A percentile compares a stretch with the other conserved stretches of the same genome.
phyloP scores from a whole-genome alignment of 2,113 vertebrate genomes.

The Synodontis membranacea region DNA sequence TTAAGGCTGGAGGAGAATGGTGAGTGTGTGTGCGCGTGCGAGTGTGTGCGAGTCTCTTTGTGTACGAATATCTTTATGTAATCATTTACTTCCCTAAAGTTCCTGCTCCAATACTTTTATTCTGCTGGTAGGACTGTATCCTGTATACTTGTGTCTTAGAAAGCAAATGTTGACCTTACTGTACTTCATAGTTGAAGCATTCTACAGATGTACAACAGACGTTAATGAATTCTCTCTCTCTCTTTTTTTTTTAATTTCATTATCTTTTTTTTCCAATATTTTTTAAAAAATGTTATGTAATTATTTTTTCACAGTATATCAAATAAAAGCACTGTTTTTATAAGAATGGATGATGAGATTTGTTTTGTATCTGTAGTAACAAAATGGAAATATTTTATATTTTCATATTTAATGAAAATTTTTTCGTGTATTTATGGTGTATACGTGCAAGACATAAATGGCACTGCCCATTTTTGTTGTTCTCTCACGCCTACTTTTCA shows the following conservation, averaged over 20 bases:
- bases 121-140: conserved; percentile 82
- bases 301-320: conserved; percentile 31
- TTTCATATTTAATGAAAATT: not conserved
- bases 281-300: conserved; percentile 59
- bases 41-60: conserved; percentile 50
- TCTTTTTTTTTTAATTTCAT: conserved; percentile 72
- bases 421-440: not conserved
- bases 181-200: conserved; percentile 79
- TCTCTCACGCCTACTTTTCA: not conserved
- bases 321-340: conserved; percentile 30
- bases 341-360: not conserved
- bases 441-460: not conserved
- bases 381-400: not conserved
- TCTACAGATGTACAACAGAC: conserved; percentile 76
- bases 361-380: not conserved
- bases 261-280: conserved; percentile 73
- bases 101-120: conserved; percentile 79
- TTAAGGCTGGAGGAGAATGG: conserved; percentile 69
- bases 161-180: conserved; percentile 76
- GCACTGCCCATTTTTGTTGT: not conserved
- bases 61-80: conserved; percentile 59
- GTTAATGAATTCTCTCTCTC: conserved; percentile 77
- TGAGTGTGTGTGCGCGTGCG: conserved; percentile 52
- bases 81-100: conserved; percentile 72
- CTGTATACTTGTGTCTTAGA: conserved; percentile 82